These are phyloP conservation scores for Melinaea marsaeus DNA, from an alignment of 2,888 invertebrate species.

Conservation along the genomic window DNA sequence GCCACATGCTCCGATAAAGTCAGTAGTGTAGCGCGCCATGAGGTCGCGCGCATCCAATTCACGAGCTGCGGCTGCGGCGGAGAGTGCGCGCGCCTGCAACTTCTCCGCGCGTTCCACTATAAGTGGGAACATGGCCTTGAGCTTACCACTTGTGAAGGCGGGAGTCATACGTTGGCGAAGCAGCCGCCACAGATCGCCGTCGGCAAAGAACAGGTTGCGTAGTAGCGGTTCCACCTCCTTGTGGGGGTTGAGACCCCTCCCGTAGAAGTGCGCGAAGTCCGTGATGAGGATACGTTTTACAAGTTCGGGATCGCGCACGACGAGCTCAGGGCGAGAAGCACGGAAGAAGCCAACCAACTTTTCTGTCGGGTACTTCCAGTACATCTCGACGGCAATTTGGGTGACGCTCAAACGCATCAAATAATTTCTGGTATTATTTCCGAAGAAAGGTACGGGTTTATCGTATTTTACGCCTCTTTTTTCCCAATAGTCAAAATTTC, in stretches of 20 bases:
- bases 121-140: constrained; percentile 57
- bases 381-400: constrained; percentile 44
- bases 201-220: constrained; percentile 53
- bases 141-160: constrained; percentile 54
- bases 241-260: constrained; percentile 46
- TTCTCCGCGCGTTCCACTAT: constrained; percentile 52
- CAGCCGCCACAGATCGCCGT: constrained; percentile 55
- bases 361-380: constrained; percentile 52
- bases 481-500: constrained; percentile 48
- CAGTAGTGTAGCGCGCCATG: constrained; percentile 61
- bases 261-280: constrained; percentile 51
- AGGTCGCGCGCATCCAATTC: constrained; percentile 52
- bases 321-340: constrained; percentile 43
- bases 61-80: constrained; percentile 34
- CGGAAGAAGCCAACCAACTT: constrained; percentile 53
- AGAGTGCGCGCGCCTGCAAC: constrained; percentile 40
- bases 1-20: constrained; percentile 59
- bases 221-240: constrained; percentile 48
- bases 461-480: constrained; percentile 49
- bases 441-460: constrained; percentile 48
- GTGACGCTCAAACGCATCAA: constrained; percentile 44
- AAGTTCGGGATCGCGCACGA: constrained; percentile 54
- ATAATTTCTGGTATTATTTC: constrained; percentile 45
- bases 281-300: constrained; percentile 48
- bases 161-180: constrained; percentile 57